Evolutionary conservation across 2,113 vertebrate genomes (phyloP).

Genomic region (Pseudois nayaur): DNA sequence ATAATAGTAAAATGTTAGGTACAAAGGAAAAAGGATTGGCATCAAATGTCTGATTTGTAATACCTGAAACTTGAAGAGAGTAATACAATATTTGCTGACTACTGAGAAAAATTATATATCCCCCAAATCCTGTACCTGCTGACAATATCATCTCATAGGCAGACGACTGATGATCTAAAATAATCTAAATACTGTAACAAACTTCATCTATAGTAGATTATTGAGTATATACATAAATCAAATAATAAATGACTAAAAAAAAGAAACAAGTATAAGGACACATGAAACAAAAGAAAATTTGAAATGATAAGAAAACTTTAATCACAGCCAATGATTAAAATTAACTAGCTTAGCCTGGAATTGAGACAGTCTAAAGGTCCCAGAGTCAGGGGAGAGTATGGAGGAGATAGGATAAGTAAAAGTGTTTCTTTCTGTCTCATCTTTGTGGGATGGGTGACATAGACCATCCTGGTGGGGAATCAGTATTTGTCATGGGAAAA

Average conservation of each 20-base stretch:
- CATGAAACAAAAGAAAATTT: not conserved
- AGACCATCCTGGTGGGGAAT: not conserved
- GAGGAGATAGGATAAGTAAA: not conserved
- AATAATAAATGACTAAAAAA: not conserved
- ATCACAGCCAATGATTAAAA: not conserved
- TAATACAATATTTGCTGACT: not conserved
- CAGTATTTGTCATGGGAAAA: not conserved
- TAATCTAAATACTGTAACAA: not conserved
- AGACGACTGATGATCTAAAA: not conserved
- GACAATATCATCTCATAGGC: not conserved
- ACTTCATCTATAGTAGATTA: not conserved
- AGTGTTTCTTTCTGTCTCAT: not conserved
- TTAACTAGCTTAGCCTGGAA: not conserved
- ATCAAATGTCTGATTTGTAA: not conserved
- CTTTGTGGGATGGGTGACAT: not conserved
- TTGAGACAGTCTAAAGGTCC: not conserved
- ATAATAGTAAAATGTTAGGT: not conserved
- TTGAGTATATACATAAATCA: not conserved
- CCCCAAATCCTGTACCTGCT: not conserved
- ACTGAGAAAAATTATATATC: not conserved
- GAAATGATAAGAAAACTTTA: not conserved
- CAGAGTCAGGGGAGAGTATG: accelerated
- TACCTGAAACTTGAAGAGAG: not conserved
- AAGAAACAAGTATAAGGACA: not conserved
- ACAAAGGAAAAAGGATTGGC: not conserved